A percentile compares a stretch with the other conserved stretches of the same genome.
These are phyloP conservation scores for Clarias fuscus DNA, from an alignment of 2,797 vertebrate species.

Conservation along the genomic window DNA sequence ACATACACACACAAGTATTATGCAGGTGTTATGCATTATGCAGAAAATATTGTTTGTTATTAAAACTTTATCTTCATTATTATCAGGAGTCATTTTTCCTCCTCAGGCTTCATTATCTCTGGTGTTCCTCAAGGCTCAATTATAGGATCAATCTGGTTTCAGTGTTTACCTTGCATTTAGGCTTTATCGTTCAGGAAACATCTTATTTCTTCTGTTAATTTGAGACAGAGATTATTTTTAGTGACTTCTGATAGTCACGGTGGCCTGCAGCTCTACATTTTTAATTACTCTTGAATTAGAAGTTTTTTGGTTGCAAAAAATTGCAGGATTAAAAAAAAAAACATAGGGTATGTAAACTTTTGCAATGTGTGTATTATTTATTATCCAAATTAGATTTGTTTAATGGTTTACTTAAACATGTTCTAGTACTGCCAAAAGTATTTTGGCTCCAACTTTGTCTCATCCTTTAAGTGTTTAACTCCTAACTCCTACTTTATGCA, in stretches of 20 bases:
- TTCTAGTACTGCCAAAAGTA: too few species aligned
- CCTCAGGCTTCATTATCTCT: not conserved
- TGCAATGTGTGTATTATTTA: too few species aligned
- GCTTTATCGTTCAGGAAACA: not conserved
- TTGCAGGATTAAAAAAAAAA: too few species aligned
- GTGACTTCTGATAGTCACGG: not conserved
- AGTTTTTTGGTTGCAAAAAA: not conserved
- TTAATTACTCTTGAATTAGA: too few species aligned
- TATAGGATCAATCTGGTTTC: not conserved
- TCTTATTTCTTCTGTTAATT: not conserved
- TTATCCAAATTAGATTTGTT: too few species aligned
- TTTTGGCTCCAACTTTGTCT: too few species aligned
- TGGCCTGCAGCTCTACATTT: not conserved
- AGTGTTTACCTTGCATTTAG: not conserved
- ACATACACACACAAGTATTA: not conserved
- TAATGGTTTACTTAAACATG: too few species aligned
- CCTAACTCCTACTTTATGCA: not conserved
- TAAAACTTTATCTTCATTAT: not conserved
- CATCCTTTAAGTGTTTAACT: too few species aligned
- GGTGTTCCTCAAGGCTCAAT: constrained; percentile 8
- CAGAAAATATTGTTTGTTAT: not conserved
- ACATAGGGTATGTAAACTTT: too few species aligned
- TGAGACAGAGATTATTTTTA: not conserved
- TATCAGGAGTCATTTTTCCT: not conserved
- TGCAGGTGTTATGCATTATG: too few species aligned